Base-by-base conservation (phyloP, 2,888 invertebrate species). In the Cryptus viduatorius region DNA sequence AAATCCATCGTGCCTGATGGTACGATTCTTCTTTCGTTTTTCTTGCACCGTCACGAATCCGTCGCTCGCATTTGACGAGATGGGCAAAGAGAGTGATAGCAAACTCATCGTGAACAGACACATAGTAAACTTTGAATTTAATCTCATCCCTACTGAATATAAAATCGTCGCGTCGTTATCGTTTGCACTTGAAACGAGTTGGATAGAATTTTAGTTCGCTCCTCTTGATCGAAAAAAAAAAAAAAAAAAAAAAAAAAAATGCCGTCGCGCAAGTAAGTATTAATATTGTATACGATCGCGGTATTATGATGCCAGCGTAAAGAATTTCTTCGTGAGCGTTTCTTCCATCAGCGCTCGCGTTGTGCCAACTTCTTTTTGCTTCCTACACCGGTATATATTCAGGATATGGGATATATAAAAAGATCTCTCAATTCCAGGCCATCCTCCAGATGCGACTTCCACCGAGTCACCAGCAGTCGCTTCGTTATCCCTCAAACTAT, bases 401-500 rank as follows among this genome's bases (percentile, higher is more conserved):
- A 46, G 29, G 78, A 82, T 82, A 82, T 72, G 67, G 68, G 67
- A 56, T 83, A 46, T 75, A 76, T 72, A 67, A 80, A 79, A 77
- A 67, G 79, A 83, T 76, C 56, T 79, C 71, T 83, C 76, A 77
- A 76, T 79, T 83, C 79, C 65, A 72, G 16, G 65, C 76, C 71
- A 83, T 69, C 56, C 37, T 46, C 65, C 48, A 75, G 79, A 69
- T 71, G 76, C 65, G 76, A 75, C 65, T 76, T 71, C 53, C 71
- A 67, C 48, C 10, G 69, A 71, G 64, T 12, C 68, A 42, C 56
- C 53, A 79, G 75, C 48, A 68, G 79, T 67, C 67, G 76, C 83
- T 83, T 83, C 83, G 83, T 83, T 83, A 83, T 80, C 65, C 73
- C 79, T 48, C 50, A 59, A 80, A 83, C 83, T 83, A 73, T 84